A percentile compares a stretch with the other conserved stretches of the same genome.
phyloP scores from a whole-genome alignment of 2,888 invertebrate species.

The Mayetiola destructor region DNA sequence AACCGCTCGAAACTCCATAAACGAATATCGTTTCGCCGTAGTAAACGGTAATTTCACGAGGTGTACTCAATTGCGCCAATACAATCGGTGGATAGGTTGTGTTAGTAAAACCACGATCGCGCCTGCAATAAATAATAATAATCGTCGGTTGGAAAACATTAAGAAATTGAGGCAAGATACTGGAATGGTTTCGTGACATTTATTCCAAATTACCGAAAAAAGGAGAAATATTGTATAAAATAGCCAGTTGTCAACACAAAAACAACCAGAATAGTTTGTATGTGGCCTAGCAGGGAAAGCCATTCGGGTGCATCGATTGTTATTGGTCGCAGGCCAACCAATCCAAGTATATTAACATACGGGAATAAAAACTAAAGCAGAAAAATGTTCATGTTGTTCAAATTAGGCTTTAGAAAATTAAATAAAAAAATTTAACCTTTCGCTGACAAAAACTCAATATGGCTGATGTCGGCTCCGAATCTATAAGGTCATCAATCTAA shows the following conservation, averaged over 20 bases:
- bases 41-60: conserved; percentile 39
- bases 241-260: conserved; percentile 55
- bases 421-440: conserved; percentile 37
- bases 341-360: conserved; percentile 55
- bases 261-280: conserved; percentile 39
- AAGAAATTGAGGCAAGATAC: neutral
- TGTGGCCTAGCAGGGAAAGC: conserved; percentile 46
- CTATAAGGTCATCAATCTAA: conserved; percentile 55
- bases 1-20: conserved; percentile 54
- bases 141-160: neutral
- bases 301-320: conserved; percentile 45
- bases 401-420: conserved; percentile 11
- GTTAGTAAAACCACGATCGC: conserved; percentile 32
- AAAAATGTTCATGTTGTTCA: neutral
- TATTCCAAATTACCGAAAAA: conserved; percentile 45
- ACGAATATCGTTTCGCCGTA: conserved; percentile 56
- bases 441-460: conserved; percentile 68
- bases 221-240: conserved; percentile 61
- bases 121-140: neutral
- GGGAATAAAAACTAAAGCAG: conserved; percentile 52
- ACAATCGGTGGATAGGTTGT: conserved; percentile 28
- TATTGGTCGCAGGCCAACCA: conserved; percentile 61
- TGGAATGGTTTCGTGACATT: neutral
- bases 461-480: conserved; percentile 60
- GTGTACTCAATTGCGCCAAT: conserved; percentile 22